Conservation (phyloP, 2,888 invertebrate genomes). For the Idaea straminata region DNA sequence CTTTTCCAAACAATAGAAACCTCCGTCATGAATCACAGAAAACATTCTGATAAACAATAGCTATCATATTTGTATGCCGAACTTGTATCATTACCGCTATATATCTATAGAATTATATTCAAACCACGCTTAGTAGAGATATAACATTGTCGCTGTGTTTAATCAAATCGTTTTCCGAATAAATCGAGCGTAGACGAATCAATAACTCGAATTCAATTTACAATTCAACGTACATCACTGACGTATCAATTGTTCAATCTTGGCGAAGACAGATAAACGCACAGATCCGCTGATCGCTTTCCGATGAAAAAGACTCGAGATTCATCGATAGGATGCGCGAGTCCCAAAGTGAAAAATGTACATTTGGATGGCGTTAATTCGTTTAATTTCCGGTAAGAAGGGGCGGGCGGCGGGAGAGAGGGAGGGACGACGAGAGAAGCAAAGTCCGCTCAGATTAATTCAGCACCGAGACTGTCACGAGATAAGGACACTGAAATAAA, state of each 20-base stretch:
- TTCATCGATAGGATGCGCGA: constrained; percentile 75
- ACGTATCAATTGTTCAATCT: constrained; percentile 79
- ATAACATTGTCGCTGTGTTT: constrained; percentile 56
- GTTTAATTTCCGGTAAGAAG: constrained; percentile 80
- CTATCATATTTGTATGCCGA: constrained; percentile 35
- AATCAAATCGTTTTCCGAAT: constrained; percentile 71
- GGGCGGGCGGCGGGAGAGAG: constrained; percentile 39
- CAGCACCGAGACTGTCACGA: constrained; percentile 73
- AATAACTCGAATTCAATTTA: constrained; percentile 76
- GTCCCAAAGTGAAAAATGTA: constrained; percentile 79
- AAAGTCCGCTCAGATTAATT: constrained; percentile 77
- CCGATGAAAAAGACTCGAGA: constrained; percentile 75
- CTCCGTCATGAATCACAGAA: constrained; percentile 26
- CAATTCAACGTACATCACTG: constrained; percentile 74
- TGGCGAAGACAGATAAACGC: constrained; percentile 76
- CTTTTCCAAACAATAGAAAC: constrained; percentile 37
- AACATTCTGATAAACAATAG: constrained; percentile 34
- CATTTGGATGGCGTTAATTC: constrained; percentile 81
- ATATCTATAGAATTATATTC: constrained; percentile 49
- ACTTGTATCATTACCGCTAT: constrained; percentile 38
- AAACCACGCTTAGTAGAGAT: constrained; percentile 53
- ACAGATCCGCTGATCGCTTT: constrained; percentile 68
- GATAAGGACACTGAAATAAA: constrained; percentile 80
- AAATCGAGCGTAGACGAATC: constrained; percentile 72
- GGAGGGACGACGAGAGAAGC: constrained; percentile 42